Conservation (phyloP, 2,888 invertebrate genomes). For the Dicranocentrus wangi region DNA sequence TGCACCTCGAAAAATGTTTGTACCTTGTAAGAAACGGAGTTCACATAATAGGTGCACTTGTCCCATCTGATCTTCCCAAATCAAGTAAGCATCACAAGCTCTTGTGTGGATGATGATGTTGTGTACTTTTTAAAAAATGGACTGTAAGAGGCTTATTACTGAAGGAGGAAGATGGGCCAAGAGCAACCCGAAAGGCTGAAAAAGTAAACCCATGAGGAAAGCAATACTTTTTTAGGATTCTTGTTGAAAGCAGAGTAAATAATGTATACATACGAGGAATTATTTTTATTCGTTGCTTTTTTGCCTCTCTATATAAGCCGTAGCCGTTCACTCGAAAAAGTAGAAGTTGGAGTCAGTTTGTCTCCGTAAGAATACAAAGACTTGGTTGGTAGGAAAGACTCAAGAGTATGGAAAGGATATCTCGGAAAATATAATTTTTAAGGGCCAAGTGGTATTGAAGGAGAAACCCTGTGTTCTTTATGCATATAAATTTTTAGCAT, state of each 20-base stretch:
- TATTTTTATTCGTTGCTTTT: conserved; percentile 30
- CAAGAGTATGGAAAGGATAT: conserved; percentile 37
- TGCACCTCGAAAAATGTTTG: not conserved
- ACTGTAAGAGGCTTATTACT: conserved; percentile 60
- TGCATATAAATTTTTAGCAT: conserved; percentile 9
- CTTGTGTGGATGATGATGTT: not conserved
- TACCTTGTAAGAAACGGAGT: not conserved
- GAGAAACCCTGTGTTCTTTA: conserved; percentile 18
- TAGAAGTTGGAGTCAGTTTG: conserved; percentile 25
- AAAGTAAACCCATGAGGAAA: conserved; percentile 45
- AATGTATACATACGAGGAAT: conserved; percentile 40
- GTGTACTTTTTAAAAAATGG: conserved; percentile 55
- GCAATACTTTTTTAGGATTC: conserved; percentile 31
- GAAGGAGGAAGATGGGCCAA: conserved; percentile 34
- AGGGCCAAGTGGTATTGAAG: conserved; percentile 7
- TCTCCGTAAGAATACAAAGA: conserved; percentile 25
- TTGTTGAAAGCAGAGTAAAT: conserved; percentile 57
- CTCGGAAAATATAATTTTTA: conserved; percentile 37
- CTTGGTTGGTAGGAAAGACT: conserved; percentile 17
- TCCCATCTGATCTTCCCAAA: conserved; percentile 6
- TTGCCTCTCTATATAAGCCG: conserved; percentile 11
- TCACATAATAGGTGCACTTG: not conserved
- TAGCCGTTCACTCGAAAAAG: no score
- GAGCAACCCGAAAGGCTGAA: conserved; percentile 32
- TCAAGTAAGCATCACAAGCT: not conserved